Evolutionary conservation across 2,888 invertebrate genomes (phyloP), one percentile per base, ranked within the genome.

Genomic region (Himalopsyche japonica): DNA sequence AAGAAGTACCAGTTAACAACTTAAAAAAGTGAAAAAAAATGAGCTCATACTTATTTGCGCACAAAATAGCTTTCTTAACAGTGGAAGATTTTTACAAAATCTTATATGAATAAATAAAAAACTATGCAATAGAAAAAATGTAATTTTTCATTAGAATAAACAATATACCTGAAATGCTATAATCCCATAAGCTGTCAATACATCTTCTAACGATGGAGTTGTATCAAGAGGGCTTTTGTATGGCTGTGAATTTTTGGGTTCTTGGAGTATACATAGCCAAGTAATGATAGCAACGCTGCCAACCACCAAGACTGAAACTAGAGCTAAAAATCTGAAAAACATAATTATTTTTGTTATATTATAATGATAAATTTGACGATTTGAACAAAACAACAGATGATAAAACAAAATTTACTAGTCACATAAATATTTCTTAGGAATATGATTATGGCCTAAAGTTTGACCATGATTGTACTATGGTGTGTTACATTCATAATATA

Each of bases 101-200:
- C 8, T 34, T 34, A 0, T 34, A 8, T 37, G 37, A 8, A 1
- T 37, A 37, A 37, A 37, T 37, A 8, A 8, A 37, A n/a, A n/a
- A n/a, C n/a, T 8, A 37, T 10, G 10, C 37, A 37, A 7, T 37
- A 6, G 7, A 0, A 7, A 37, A 8, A 37, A 8, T 27, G n/a
- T 12, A 20, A 0, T n/a, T 20, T 70, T 27, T 15, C 12, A 27
- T 70, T 18, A 70, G 15, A 15, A 43, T 43, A 20, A 77, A 15
- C 12, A 24, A n/a, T 12, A 85, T 86, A 92, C 92, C 90, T 95
- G 95, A 88, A 95, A 95, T 2, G 94, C 93, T 82, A 95, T 90
- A 57, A 95, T 93, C 76, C 95, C 95, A 87, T 95, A 95, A 0
- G 94, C 94, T 34, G 92, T 92, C 0, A 95, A 90, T 43, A 95